A percentile compares a stretch with the other conserved stretches of the same genome.
These are phyloP conservation scores for Apoda limacodes DNA, from an alignment of 2,888 invertebrate species.

Conservation along the genomic window DNA sequence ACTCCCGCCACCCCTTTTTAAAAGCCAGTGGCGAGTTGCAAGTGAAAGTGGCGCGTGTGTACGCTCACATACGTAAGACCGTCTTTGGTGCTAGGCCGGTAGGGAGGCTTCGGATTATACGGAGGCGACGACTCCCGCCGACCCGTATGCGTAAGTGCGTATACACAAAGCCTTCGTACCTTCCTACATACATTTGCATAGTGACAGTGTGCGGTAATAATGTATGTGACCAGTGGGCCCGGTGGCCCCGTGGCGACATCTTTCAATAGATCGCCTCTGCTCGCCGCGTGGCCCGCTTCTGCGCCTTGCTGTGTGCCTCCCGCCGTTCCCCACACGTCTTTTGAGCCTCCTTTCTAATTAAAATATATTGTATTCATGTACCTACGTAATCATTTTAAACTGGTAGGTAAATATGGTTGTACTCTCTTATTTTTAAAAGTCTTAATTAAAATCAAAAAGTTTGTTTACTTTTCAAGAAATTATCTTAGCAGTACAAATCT, in stretches of 20 bases:
- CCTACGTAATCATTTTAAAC: too few relatives aligned
- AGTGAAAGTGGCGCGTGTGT: slow-evolving; percentile 71
- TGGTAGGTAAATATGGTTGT: too few relatives aligned
- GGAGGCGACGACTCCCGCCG: slow-evolving; percentile 51
- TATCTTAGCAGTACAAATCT: too few relatives aligned
- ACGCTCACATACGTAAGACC: slow-evolving; percentile 64
- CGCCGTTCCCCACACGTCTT: too few relatives aligned
- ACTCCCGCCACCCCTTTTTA: slow-evolving; percentile 57
- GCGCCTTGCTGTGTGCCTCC: too few relatives aligned
- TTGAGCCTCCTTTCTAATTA: too few relatives aligned
- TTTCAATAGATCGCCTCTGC: slow-evolving; percentile 52
- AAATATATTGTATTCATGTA: too few relatives aligned
- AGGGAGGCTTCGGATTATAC: slow-evolving; percentile 55
- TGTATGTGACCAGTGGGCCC: slow-evolving; percentile 64
- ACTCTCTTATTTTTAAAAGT: too few relatives aligned
- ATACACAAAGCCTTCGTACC: slow-evolving; percentile 57
- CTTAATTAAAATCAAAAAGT: too few relatives aligned
- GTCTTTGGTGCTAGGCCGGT: slow-evolving; percentile 51
- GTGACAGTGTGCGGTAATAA: slow-evolving; percentile 68
- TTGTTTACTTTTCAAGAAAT: too few relatives aligned
- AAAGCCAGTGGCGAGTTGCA: slow-evolving; percentile 72
- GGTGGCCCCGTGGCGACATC: slow-evolving; percentile 48
- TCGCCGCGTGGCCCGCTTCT: slow-evolving; percentile 27
- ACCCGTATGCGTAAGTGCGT: slow-evolving; percentile 66
- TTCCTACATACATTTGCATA: slow-evolving; percentile 68